These are phyloP conservation scores for Lemur catta DNA, from an alignment of 2,797 vertebrate species.

Conservation along the genomic window DNA sequence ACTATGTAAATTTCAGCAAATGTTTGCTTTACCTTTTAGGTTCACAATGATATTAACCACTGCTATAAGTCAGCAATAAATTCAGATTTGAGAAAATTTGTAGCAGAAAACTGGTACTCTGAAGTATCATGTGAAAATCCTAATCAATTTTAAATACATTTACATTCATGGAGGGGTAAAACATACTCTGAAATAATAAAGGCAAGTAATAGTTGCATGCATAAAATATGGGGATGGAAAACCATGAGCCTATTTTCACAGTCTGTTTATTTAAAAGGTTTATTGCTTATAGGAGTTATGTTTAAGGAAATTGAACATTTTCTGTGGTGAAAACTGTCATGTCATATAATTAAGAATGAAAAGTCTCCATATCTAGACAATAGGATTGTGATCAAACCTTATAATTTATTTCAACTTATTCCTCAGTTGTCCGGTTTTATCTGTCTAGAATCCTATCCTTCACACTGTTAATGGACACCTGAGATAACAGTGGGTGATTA, in stretches of 20 bases:
- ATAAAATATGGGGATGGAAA: conserved; percentile 3
- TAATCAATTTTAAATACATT: conserved; percentile 47
- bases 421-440: conserved; percentile 59
- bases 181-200: conserved; percentile 34
- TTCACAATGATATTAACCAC: conserved; percentile 35
- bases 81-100: background rate
- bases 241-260: conserved; percentile 37
- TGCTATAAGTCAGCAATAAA: background rate
- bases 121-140: conserved; percentile 15
- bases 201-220: conserved; percentile 49
- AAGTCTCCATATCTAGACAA: conserved; percentile 61
- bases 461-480: background rate
- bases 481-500: background rate
- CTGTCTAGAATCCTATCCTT: background rate
- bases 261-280: conserved; percentile 32
- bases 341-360: conserved; percentile 75
- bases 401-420: conserved; percentile 46
- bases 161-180: background rate
- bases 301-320: conserved; percentile 54
- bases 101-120: background rate
- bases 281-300: conserved; percentile 46
- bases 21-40: background rate
- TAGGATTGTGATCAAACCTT: conserved; percentile 54
- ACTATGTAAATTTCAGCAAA: conserved; percentile 41
- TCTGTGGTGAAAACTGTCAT: conserved; percentile 50